A percentile compares a stretch with the other conserved stretches of the same genome.
Conservation (phyloP, 2,113 vertebrate genomes). For the Acrocephalus kingi region DNA sequence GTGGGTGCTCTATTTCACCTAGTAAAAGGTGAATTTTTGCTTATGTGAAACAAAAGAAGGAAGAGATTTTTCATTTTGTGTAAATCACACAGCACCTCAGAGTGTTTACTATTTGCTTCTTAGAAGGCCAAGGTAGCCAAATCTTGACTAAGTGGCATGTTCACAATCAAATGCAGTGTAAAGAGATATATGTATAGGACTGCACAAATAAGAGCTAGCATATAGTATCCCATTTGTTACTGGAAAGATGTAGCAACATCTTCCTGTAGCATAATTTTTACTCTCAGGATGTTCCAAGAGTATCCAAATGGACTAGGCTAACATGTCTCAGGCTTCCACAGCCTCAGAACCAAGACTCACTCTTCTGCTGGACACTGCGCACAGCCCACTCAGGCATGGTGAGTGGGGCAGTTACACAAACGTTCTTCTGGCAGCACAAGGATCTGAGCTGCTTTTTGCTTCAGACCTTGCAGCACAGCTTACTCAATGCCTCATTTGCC, state of each 20-base stretch:
- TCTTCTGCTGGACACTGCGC: background rate
- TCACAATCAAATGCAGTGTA: background rate
- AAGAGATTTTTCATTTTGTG: background rate
- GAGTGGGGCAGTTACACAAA: background rate
- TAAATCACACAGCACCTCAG: background rate
- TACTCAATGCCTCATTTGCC: background rate
- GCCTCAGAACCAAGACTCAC: background rate
- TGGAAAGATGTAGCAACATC: background rate
- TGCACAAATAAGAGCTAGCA: background rate
- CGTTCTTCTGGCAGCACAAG: background rate
- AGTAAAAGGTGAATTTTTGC: background rate
- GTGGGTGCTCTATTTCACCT: background rate
- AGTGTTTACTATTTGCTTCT: background rate
- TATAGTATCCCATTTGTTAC: background rate
- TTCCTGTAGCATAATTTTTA: background rate
- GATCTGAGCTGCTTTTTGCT: background rate
- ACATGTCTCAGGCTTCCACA: background rate
- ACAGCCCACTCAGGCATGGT: accelerated
- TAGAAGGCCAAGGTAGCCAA: background rate
- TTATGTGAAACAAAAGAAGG: background rate
- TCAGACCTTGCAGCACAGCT: background rate
- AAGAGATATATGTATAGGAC: background rate
- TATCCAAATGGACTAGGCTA: background rate
- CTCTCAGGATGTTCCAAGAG: background rate
- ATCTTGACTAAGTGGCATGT: background rate